Evolutionary conservation across 2,113 vertebrate species (phyloP), one percentile per base, ranked within the genome.

Genomic region (Zootoca vivipara): DNA sequence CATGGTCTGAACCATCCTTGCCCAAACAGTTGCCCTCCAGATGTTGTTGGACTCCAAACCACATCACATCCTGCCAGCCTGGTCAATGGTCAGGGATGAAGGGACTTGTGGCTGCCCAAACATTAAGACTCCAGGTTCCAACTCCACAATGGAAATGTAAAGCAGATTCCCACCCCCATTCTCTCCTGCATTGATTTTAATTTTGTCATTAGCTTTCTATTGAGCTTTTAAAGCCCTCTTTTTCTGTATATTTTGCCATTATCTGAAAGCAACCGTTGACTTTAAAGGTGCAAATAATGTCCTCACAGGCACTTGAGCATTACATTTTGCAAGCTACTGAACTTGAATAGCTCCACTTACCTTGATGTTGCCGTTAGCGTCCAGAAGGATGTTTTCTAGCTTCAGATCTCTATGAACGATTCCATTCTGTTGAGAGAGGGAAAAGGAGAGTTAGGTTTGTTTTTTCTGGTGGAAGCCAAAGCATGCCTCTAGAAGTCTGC

Each of bases 371-470:
- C 98, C 98, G 0, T 95, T 97, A 9, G 96, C 95, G 33, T 99
- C 99, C 6, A 99, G 95, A 84, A 99, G 97, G 96, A 99, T 99
- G 95, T 99, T 99, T 94, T 99, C 99, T 93, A 99, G 96, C 93
- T 99, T 99, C 95, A 99, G 97, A 94, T 99, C 99, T 4, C 99
- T 96, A 94, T 99, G 99, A 1, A 99, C 99, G 13, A 99, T 96
- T 67, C 98, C 98, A 1, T 99, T 99, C 99, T 99, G 92, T 2
- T 26, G 30, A 69, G 79, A 62, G 58, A 62, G 46, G 46, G 65
- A 1, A 89, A 69, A 52, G 83, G 5, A 0, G 1, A 56, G 87
- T 46, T 22, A 92, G 64, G 1, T n/a, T 0, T 7, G 9, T 0
- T 1, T 62, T 15, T 33, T 22, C 73, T 1, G 38, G 52, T 52